Evolutionary conservation across 2,888 invertebrate species (phyloP).

Genomic region (Tortrix viridana): DNA sequence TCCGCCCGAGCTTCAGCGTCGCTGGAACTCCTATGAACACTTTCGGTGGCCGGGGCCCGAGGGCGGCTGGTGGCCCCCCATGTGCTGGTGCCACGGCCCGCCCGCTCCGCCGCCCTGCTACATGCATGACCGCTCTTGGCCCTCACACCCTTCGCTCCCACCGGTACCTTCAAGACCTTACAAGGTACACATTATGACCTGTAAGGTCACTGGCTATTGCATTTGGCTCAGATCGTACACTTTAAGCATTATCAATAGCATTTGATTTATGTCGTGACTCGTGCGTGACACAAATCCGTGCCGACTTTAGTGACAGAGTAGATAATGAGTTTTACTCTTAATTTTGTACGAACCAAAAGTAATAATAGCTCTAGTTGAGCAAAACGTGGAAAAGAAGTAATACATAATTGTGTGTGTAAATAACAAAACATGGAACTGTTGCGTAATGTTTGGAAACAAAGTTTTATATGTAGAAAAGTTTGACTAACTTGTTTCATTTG

Average conservation of each 20-base stretch:
- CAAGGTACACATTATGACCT: slow-evolving; percentile 71
- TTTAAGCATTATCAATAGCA: neutral
- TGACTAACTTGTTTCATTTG: slow-evolving; percentile 6
- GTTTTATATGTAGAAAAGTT: slow-evolving; percentile 7
- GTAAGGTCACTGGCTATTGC: neutral
- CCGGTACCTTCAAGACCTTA: slow-evolving; percentile 63
- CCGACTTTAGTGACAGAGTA: too few relatives aligned
- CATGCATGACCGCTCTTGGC: slow-evolving; percentile 79
- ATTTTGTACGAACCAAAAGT: neutral
- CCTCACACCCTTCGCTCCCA: slow-evolving; percentile 77
- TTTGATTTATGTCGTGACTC: slow-evolving; percentile 4
- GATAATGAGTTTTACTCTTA: slow-evolving; percentile 25
- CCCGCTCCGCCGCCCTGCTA: slow-evolving; percentile 76
- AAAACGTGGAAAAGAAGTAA: neutral
- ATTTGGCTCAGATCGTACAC: neutral
- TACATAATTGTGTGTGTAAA: slow-evolving; percentile 1
- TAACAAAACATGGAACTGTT: slow-evolving; percentile 11
- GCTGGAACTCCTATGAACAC: slow-evolving; percentile 84
- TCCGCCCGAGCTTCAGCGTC: slow-evolving; percentile 73
- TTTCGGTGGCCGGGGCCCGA: slow-evolving; percentile 83
- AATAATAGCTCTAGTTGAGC: neutral
- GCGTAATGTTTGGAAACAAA: slow-evolving; percentile 12
- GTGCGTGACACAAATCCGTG: slow-evolving; percentile 8
- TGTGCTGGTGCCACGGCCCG: slow-evolving; percentile 79
- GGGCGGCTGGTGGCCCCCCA: slow-evolving; percentile 76